These are phyloP conservation scores for Melanotaenia maccullochi DNA, from an alignment of 2,797 vertebrate species.

Conservation along the genomic window DNA sequence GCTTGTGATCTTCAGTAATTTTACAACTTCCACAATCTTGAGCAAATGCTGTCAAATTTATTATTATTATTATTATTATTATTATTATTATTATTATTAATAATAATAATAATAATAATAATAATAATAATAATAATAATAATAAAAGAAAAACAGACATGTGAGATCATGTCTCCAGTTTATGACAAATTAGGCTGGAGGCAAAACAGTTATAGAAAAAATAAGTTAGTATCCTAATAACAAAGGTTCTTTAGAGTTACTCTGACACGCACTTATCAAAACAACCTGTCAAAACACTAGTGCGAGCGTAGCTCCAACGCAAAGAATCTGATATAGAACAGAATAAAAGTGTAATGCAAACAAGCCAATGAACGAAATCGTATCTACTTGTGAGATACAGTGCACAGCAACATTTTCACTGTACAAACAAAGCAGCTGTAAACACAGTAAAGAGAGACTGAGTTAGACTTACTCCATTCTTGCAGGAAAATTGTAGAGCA, in stretches of 20 bases:
- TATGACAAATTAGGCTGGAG: not conserved
- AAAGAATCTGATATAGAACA: not conserved
- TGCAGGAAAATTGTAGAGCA: constrained; percentile 79
- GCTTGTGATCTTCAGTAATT: not conserved
- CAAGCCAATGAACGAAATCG: not conserved
- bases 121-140: not conserved
- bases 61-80: no score
- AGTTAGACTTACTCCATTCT: constrained; percentile 87
- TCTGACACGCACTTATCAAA: not conserved
- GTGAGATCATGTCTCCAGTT: not conserved
- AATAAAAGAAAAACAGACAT: not conserved
- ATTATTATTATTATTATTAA: no score
- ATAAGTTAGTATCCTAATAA: not conserved
- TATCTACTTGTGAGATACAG: not conserved
- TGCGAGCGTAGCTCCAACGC: not conserved
- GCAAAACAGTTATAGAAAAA: not conserved
- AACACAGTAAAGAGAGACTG: constrained; percentile 27
- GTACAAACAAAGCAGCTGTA: constrained; percentile 28
- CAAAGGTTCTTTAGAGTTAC: not conserved
- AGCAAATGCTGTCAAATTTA: not conserved
- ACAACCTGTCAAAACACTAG: constrained; percentile 3
- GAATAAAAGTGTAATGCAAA: not conserved
- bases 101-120: not conserved
- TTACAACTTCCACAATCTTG: not conserved
- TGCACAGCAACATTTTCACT: constrained; percentile 4